Evolutionary conservation across 92 coral and sea anemone genomes (phyloP).

Genomic region (Epizoanthus ramosus): DNA sequence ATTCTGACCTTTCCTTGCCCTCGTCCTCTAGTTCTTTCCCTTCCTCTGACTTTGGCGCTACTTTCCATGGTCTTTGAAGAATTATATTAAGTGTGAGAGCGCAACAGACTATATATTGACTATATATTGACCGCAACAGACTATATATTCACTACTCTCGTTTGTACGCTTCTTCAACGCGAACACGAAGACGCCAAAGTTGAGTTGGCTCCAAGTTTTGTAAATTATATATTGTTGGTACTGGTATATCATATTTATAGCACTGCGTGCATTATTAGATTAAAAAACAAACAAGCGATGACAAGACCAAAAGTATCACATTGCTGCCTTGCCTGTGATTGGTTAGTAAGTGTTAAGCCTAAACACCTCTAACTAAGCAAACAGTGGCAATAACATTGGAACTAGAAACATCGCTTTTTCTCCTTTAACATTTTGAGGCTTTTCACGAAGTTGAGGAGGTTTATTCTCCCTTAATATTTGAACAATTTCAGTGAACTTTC

Average conservation of each 20-base stretch:
- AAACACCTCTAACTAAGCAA: too few species aligned
- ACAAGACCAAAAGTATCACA: slow-evolving; percentile 19
- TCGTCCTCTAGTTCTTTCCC: slow-evolving; percentile 12
- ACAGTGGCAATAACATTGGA: too few species aligned
- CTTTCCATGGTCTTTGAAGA: slow-evolving; percentile 3
- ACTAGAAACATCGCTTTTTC: slow-evolving; percentile 31
- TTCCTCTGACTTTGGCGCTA: slow-evolving; percentile 27
- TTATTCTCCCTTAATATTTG: too few species aligned
- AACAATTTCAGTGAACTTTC: too few species aligned
- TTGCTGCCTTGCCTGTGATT: slow-evolving; percentile 11
- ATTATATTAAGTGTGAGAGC: slow-evolving; percentile 26
- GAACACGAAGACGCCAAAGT: slow-evolving; percentile 19
- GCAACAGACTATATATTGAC: slow-evolving; percentile 25
- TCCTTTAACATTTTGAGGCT: background rate
- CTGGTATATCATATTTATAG: slow-evolving; percentile 13
- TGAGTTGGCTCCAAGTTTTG: slow-evolving; percentile 15
- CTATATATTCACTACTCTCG: slow-evolving; percentile 17
- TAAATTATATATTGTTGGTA: slow-evolving; percentile 19
- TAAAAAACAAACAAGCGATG: slow-evolving; percentile 18
- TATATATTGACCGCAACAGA: slow-evolving; percentile 26
- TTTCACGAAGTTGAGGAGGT: too few species aligned
- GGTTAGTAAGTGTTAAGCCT: too few species aligned
- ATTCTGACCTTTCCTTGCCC: slow-evolving; percentile 28
- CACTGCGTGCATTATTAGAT: slow-evolving; percentile 20
- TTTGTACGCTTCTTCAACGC: slow-evolving; percentile 10